Evolutionary conservation across 2,888 invertebrate species (phyloP).

Genomic region (Trachelus stipa): DNA sequence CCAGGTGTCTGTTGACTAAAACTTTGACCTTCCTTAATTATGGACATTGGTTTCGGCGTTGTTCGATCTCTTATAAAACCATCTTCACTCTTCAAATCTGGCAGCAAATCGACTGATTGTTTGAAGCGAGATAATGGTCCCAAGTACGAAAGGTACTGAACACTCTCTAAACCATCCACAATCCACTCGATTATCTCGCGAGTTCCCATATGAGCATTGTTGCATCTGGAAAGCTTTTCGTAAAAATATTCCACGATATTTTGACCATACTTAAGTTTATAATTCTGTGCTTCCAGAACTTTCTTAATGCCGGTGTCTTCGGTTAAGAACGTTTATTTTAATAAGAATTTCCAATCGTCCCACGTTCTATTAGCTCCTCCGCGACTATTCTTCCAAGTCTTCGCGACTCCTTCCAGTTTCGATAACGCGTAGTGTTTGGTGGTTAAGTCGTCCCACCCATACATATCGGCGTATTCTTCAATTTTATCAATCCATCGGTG

Average conservation of each 20-base stretch:
- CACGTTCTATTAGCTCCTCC: slow-evolving; percentile 13
- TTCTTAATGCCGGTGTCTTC: slow-evolving; percentile 12
- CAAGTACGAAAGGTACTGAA: slow-evolving; percentile 22
- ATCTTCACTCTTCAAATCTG: slow-evolving; percentile 30
- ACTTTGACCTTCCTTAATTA: neutral
- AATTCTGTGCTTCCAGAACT: slow-evolving; percentile 28
- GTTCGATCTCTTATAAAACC: slow-evolving; percentile 13
- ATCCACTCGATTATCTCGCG: slow-evolving; percentile 35
- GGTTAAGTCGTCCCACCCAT: slow-evolving; percentile 25
- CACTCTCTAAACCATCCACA: slow-evolving; percentile 29
- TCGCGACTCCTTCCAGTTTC: slow-evolving; percentile 32
- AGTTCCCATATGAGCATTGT: slow-evolving; percentile 31
- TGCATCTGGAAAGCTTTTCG: slow-evolving; percentile 34
- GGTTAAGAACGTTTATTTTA: neutral
- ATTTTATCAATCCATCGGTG: slow-evolving; percentile 27
- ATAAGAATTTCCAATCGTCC: slow-evolving; percentile 20
- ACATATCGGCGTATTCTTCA: slow-evolving; percentile 29
- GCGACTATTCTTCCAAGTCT: slow-evolving; percentile 30
- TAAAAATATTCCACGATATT: slow-evolving; percentile 34
- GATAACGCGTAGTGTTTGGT: slow-evolving; percentile 21
- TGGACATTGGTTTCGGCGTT: neutral
- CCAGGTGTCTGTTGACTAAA: neutral
- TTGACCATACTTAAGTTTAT: slow-evolving; percentile 25
- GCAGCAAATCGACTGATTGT: slow-evolving; percentile 27
- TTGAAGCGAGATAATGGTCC: slow-evolving; percentile 30